phyloP scores from a whole-genome alignment of 2,113 vertebrate genomes.

The Dicaeum eximium region DNA sequence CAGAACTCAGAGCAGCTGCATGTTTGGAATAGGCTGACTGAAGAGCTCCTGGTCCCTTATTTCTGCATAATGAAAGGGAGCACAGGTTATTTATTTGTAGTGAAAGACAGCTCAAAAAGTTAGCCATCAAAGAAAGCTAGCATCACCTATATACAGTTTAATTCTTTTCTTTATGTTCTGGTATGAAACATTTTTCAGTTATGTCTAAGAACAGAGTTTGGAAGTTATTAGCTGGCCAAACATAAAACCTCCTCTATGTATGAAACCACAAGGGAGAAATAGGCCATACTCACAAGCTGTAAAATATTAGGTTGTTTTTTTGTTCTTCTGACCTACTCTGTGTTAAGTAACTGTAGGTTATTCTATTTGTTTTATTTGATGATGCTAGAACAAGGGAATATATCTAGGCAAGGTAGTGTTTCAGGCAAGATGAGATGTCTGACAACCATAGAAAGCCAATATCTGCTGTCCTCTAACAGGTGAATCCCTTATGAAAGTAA shows the following conservation, averaged over 20 bases:
- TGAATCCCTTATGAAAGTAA: neutral
- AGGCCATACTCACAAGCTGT: neutral
- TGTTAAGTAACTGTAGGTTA: neutral
- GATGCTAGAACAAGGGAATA: neutral
- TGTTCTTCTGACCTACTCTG: neutral
- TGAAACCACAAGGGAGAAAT: neutral
- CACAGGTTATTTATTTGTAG: neutral
- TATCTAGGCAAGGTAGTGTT: neutral
- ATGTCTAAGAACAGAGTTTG: neutral
- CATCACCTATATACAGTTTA: neutral
- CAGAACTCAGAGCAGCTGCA: neutral
- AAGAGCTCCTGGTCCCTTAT: neutral
- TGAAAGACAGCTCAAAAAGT: neutral
- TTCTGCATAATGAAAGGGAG: neutral
- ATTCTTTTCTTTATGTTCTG: neutral
- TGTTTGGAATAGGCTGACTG: neutral
- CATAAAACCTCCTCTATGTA: neutral
- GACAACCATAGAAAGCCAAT: neutral
- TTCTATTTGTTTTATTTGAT: neutral
- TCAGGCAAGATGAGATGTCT: neutral
- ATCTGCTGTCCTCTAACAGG: neutral
- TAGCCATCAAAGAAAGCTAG: neutral
- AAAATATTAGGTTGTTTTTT: neutral
- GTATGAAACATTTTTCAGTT: neutral
- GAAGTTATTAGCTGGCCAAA: neutral